Evolutionary conservation across 1,140 invertebrate genomes (phyloP).

Genomic region (Eubasilissa regina): DNA sequence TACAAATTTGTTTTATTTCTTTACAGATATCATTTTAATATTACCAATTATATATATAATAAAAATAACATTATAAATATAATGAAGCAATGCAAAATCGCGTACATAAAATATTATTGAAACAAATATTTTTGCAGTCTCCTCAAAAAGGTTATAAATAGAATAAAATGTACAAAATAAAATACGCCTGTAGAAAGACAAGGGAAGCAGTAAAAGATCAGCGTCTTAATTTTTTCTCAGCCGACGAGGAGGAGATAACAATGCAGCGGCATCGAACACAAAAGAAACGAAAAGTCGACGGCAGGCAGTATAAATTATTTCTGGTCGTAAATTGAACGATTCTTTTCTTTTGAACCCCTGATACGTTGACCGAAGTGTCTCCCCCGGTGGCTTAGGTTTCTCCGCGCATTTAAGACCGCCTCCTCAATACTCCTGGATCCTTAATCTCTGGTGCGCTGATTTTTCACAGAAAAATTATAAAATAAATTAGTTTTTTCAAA

Average conservation of each 20-base stretch:
- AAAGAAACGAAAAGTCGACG: conserved; percentile 57
- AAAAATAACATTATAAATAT: too few species aligned
- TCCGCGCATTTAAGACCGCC: conserved; percentile 54
- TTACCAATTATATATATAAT: too few species aligned
- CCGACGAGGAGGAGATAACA: conserved; percentile 55
- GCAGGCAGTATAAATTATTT: conserved; percentile 61
- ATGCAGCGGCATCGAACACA: conserved; percentile 54
- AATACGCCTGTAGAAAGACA: conserved; percentile 25
- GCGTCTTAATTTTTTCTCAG: conserved; percentile 59
- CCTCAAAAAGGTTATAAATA: background rate
- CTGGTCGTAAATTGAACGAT: conserved; percentile 61
- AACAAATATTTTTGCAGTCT: background rate
- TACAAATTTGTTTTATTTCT: too few species aligned
- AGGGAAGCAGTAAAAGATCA: conserved; percentile 53
- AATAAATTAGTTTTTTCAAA: too few species aligned
- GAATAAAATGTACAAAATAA: conserved; percentile 22
- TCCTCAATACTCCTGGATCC: conserved; percentile 21
- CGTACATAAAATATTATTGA: too few species aligned
- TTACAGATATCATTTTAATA: too few species aligned
- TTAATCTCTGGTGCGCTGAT: conserved; percentile 40
- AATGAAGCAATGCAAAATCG: too few species aligned
- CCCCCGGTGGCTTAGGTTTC: conserved; percentile 49
- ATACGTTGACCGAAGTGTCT: conserved; percentile 60
- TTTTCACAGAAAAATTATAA: background rate
- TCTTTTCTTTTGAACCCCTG: conserved; percentile 59